A percentile compares a stretch with the other conserved stretches of the same genome.
Evolutionary conservation across 2,113 vertebrate species (phyloP).

Genomic region (Percina caprodes): DNA sequence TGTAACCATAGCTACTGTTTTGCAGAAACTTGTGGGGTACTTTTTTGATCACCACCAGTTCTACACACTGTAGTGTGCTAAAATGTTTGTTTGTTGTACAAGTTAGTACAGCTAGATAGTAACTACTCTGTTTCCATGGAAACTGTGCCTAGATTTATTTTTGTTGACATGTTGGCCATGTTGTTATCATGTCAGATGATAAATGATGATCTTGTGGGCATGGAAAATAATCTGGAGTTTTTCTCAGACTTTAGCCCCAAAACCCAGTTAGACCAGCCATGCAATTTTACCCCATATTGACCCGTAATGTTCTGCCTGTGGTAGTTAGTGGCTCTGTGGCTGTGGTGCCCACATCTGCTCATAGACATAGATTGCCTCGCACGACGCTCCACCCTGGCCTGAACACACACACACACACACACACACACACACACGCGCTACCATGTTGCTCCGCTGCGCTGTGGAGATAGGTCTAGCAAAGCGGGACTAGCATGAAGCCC

Average conservation of each 20-base stretch:
- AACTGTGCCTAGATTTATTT: constrained; percentile 37
- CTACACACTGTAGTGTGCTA: constrained; percentile 9
- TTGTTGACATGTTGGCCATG: constrained; percentile 51
- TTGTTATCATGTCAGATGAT: constrained; percentile 75
- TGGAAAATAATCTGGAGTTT: constrained; percentile 67
- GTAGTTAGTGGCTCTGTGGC: constrained; percentile 67
- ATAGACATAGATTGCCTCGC: constrained; percentile 33
- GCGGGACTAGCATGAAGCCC: neutral
- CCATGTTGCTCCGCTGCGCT: no score
- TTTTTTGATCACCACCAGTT: constrained; percentile 18
- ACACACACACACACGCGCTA: no score
- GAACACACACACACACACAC: constrained; percentile 15
- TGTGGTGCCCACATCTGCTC: constrained; percentile 63
- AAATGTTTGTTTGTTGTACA: constrained; percentile 61
- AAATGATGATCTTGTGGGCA: constrained; percentile 68
- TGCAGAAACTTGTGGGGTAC: constrained; percentile 30
- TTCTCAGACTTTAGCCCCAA: constrained; percentile 65
- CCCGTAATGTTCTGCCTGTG: constrained; percentile 60
- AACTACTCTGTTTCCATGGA: constrained; percentile 47
- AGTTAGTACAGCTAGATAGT: constrained; percentile 26
- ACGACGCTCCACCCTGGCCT: constrained; percentile 47
- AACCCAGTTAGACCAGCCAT: constrained; percentile 60
- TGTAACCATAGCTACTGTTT: constrained; percentile 73
- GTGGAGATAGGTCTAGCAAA: no score
- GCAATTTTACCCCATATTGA: constrained; percentile 64